Base-by-base conservation (phyloP, 2,113 vertebrate species). In the Narcine bancroftii region DNA sequence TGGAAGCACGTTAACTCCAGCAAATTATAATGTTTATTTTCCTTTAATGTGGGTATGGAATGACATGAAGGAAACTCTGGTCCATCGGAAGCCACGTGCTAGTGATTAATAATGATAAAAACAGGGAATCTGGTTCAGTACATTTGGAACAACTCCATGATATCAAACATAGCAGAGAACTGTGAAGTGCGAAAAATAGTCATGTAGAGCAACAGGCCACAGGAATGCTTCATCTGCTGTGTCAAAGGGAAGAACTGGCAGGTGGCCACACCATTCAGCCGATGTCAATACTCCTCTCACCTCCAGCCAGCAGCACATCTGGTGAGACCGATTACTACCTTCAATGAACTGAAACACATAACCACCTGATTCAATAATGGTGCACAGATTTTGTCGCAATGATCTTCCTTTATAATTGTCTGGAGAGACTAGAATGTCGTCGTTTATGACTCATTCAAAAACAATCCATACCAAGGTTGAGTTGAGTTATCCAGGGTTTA, bases 211-310 rank as follows among this genome's bases (percentile, higher is more conserved):
- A 97, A 96, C 96, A 97, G 96, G 96, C 98, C 97, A 94, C 97
- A 98, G 98, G 97, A 99, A 98, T 98, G 97, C 97, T 98, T 96
- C 97, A 96, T 95, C 96, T 95, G 93, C 94, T 93, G 94, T 95
- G 96, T 97, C 96, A 97, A 95, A 96, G 97, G 96, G 96, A 95
- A 95, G 53, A 97, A 95, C 97, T 97, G 97, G 97, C 98, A 99
- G 98, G 98, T 98, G 98, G 98, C 97, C 96, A 96, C 93, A 95
- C 96, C 95, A 97, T 97, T 97, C 97, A 97, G 96, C 94, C 93
- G 96, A 97, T 96, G 96, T 98, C 96, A 97, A 97, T 96, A 96
- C 95, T 94, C 94, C 95, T 95, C 94, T 97, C 95, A 95, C 94
- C 95, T 96, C 94, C 94, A 96, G 95, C 94, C 95, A 95, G 94